Conservation (phyloP, 2,113 vertebrate genomes). For the Gobius niger region DNA sequence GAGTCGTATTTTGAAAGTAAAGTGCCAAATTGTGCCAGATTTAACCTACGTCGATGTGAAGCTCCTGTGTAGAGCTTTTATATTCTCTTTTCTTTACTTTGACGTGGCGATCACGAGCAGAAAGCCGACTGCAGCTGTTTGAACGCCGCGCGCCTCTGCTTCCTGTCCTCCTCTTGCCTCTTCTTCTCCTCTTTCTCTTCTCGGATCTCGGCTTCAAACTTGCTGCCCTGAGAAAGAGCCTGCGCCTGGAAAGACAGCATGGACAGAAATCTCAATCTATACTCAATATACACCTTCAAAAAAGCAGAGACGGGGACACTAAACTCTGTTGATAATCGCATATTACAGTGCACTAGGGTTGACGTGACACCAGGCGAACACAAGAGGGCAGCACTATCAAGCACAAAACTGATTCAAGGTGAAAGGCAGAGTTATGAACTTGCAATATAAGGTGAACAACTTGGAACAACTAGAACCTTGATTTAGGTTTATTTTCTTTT, state of each 20-base stretch:
- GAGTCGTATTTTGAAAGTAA: constrained; percentile 14
- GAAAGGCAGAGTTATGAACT: too few relatives aligned
- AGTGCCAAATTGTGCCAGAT: constrained; percentile 18
- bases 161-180: constrained; percentile 83
- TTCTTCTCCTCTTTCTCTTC: constrained; percentile 90
- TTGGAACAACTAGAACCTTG: too few relatives aligned
- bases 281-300: too few relatives aligned
- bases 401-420: too few relatives aligned
- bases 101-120: constrained; percentile 64
- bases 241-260: constrained; percentile 78
- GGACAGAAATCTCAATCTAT: too few relatives aligned
- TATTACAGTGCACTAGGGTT: too few relatives aligned
- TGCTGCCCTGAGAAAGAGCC: constrained; percentile 85
- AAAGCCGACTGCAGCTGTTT: constrained; percentile 90
- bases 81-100: constrained; percentile 3
- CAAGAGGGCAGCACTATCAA: too few relatives aligned
- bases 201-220: constrained; percentile 91
- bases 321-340: too few relatives aligned
- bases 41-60: constrained; percentile 17
- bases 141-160: constrained; percentile 88
- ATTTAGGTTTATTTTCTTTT: too few relatives aligned
- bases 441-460: too few relatives aligned
- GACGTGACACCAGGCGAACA: too few relatives aligned
- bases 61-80: background rate
- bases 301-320: too few relatives aligned